These are phyloP conservation scores for Leptatherina wallacei DNA, from an alignment of 2,797 vertebrate species.

Conservation along the genomic window DNA sequence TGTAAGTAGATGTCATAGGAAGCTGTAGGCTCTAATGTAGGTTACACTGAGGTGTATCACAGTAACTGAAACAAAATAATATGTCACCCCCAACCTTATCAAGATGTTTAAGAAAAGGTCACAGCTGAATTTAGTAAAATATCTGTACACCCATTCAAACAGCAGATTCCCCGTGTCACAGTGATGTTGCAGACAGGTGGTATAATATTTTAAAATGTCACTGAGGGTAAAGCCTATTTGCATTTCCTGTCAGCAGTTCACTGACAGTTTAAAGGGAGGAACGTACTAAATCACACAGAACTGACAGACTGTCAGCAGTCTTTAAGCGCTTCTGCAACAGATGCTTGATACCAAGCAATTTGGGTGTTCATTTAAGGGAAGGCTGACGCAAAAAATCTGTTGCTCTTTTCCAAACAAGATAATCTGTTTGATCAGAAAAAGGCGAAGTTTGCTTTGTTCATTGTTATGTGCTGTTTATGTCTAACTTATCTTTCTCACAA, in stretches of 20 bases:
- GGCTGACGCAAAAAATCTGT: constrained; percentile 35
- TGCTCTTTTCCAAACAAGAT: constrained; percentile 50
- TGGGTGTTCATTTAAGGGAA: constrained; percentile 48
- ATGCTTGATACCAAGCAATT: constrained; percentile 35
- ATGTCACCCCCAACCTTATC: constrained; percentile 26
- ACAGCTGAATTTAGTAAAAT: constrained; percentile 10
- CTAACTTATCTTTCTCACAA: constrained; percentile 8
- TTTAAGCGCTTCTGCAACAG: constrained; percentile 46
- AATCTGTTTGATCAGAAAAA: constrained; percentile 36
- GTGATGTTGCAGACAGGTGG: constrained; percentile 65
- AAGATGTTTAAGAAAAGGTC: constrained; percentile 17
- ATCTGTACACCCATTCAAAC: constrained; percentile 5
- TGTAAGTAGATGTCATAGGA: constrained; percentile 36
- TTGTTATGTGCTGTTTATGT: constrained; percentile 37
- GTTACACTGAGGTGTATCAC: background rate
- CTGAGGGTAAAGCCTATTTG: constrained; percentile 66
- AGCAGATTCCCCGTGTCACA: constrained; percentile 22
- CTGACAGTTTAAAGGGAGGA: constrained; percentile 59
- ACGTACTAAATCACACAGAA: constrained; percentile 51
- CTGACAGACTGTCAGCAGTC: constrained; percentile 54
- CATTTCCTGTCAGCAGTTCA: constrained; percentile 70
- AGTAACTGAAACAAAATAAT: constrained; percentile 21
- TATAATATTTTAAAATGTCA: constrained; percentile 61
- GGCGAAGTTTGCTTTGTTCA: constrained; percentile 26
- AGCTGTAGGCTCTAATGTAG: background rate